Evolutionary conservation across 1,140 invertebrate genomes (phyloP).

Genomic region (Leptoteleia sp.): DNA sequence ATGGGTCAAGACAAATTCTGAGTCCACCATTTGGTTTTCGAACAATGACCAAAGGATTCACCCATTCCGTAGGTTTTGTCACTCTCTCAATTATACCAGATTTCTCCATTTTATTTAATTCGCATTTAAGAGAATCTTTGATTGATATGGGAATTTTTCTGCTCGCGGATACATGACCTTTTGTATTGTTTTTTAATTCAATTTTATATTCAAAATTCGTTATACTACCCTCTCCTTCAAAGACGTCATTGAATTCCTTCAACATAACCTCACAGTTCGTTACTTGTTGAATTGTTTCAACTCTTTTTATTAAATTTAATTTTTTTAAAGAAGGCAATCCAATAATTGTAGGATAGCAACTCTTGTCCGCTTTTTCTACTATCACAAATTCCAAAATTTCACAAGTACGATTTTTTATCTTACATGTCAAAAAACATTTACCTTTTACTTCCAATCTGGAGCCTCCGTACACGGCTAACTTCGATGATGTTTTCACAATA

Average conservation of each 20-base stretch:
- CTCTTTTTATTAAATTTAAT: constrained; percentile 57
- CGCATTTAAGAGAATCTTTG: constrained; percentile 31
- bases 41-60: constrained; percentile 73
- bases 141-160: constrained; percentile 46
- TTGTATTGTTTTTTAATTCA: constrained; percentile 40
- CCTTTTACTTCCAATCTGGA: constrained; percentile 77
- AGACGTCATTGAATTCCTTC: constrained; percentile 29
- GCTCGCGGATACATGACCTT: constrained; percentile 3
- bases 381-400: constrained; percentile 58
- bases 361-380: constrained; percentile 23
- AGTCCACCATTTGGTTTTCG: constrained; percentile 71
- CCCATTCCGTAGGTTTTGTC: constrained; percentile 75
- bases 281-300: constrained; percentile 26
- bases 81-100: constrained; percentile 61
- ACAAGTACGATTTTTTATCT: constrained; percentile 34
- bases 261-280: neutral
- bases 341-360: constrained; percentile 52
- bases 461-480: constrained; percentile 71
- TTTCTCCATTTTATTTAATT: constrained; percentile 50
- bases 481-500: constrained; percentile 3
- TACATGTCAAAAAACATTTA: constrained; percentile 51
- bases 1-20: constrained; percentile 77
- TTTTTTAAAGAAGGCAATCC: constrained; percentile 42
- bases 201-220: constrained; percentile 55
- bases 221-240: constrained; percentile 39